A percentile compares a stretch with the other conserved stretches of the same genome.
Conservation (phyloP, 37 sponge, comb jelly and placozoan species). For the Amphimedon queenslandica region DNA sequence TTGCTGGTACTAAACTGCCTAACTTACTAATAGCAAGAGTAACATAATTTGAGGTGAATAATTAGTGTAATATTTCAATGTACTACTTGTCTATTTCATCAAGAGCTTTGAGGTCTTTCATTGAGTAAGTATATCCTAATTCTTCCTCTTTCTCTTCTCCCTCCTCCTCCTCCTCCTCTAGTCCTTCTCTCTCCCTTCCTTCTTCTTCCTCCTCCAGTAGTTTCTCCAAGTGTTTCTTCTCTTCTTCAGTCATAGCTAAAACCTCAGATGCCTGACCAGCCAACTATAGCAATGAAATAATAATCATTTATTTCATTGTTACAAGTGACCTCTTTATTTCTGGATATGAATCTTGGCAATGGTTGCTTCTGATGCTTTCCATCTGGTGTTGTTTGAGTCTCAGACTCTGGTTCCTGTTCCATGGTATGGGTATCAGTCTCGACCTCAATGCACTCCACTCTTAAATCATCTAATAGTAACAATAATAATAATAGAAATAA, state of each 20-base stretch:
- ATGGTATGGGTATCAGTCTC: not conserved
- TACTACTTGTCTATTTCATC: too few relatives aligned
- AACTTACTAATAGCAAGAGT: too few relatives aligned
- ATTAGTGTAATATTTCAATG: too few relatives aligned
- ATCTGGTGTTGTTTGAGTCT: not conserved
- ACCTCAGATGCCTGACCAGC: conserved; percentile 33
- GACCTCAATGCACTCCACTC: not conserved
- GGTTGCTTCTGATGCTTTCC: not conserved
- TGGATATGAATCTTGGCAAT: not conserved
- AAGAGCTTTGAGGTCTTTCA: too few relatives aligned
- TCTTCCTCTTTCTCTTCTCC: too few relatives aligned
- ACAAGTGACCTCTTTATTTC: not conserved
- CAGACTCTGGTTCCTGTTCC: not conserved
- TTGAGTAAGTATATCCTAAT: too few relatives aligned
- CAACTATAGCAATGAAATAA: not conserved
- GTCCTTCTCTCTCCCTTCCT: not conserved
- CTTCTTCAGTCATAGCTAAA: conserved; percentile 43
- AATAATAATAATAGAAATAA: not conserved
- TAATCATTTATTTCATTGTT: not conserved
- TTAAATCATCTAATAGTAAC: not conserved
- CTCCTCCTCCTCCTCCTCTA: not conserved
- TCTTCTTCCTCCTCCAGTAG: conserved; percentile 26
- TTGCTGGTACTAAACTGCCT: too few relatives aligned
- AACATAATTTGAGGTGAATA: too few relatives aligned
- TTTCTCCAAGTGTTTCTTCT: conserved; percentile 44